Evolutionary conservation across 2,888 invertebrate genomes (phyloP).

Genomic region (Dynastes grantii): DNA sequence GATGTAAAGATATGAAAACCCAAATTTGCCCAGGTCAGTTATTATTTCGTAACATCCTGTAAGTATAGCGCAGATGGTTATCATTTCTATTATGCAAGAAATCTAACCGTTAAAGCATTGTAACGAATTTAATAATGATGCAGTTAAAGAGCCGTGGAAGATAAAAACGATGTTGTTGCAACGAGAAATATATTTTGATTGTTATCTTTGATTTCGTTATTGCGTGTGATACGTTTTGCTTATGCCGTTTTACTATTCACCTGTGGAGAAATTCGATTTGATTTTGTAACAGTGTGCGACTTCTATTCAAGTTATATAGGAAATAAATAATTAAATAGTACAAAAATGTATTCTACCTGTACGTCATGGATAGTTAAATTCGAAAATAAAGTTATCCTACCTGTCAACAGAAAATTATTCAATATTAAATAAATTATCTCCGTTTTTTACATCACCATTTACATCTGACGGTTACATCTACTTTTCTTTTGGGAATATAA

Average conservation of each 20-base stretch:
- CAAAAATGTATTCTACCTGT: no score
- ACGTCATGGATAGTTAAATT: no score
- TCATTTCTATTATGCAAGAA: constrained; percentile 6
- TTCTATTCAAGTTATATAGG: no score
- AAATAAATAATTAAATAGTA: no score
- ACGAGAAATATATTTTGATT: background rate
- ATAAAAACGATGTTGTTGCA: background rate
- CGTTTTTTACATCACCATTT: no score
- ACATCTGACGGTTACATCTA: no score
- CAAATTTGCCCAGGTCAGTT: background rate
- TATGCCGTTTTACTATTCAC: background rate
- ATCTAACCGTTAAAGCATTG: background rate
- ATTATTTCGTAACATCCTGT: constrained; percentile 18
- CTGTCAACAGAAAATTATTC: no score
- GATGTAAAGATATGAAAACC: constrained; percentile 8
- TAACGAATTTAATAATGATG: background rate
- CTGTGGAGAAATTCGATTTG: no score
- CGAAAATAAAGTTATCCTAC: no score
- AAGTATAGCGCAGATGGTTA: background rate
- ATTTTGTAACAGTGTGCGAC: no score
- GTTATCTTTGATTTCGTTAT: background rate
- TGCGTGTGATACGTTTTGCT: background rate
- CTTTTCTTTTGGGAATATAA: no score
- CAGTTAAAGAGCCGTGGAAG: background rate
- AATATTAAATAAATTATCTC: no score